A percentile compares a stretch with the other conserved stretches of the same genome.
Conservation (phyloP, 2,888 invertebrate genomes). For the Myathropa florea region DNA sequence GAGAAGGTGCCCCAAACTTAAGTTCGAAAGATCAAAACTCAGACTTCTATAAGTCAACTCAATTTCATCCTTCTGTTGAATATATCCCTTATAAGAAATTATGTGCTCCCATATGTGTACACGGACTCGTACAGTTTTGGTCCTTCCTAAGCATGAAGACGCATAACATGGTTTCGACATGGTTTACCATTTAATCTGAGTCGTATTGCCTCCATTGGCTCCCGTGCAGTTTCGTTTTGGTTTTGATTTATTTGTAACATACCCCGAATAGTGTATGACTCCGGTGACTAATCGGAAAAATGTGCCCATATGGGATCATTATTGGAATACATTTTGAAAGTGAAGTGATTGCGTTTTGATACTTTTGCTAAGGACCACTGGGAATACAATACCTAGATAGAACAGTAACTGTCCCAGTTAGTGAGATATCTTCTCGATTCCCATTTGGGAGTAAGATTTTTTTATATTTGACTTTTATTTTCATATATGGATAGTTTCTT, state of each 20-base stretch:
- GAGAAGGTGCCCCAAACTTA: no score
- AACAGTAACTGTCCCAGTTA: background rate
- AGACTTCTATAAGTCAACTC: no score
- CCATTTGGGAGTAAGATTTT: constrained; percentile 17
- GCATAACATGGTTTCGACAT: constrained; percentile 42
- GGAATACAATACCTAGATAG: constrained; percentile 34
- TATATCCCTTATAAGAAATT: background rate
- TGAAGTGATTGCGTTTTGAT: constrained; percentile 65
- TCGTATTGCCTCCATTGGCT: constrained; percentile 39
- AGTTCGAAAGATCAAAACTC: no score
- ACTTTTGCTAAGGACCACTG: constrained; percentile 46
- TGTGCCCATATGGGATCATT: constrained; percentile 66
- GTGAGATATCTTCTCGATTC: background rate
- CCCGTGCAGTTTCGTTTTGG: background rate
- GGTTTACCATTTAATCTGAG: constrained; percentile 68
- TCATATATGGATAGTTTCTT: background rate
- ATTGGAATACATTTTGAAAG: constrained; percentile 51
- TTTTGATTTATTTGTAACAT: constrained; percentile 62
- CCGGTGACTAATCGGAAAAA: constrained; percentile 61
- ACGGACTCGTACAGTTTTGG: background rate
- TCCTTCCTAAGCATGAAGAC: background rate
- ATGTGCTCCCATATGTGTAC: no score
- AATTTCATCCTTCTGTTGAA: no score
- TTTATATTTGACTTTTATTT: background rate
- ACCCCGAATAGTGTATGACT: constrained; percentile 42